Evolutionary conservation across 2,113 vertebrate genomes (phyloP), one percentile per base, ranked within the genome.

Genomic region (Hemicordylus capensis): DNA sequence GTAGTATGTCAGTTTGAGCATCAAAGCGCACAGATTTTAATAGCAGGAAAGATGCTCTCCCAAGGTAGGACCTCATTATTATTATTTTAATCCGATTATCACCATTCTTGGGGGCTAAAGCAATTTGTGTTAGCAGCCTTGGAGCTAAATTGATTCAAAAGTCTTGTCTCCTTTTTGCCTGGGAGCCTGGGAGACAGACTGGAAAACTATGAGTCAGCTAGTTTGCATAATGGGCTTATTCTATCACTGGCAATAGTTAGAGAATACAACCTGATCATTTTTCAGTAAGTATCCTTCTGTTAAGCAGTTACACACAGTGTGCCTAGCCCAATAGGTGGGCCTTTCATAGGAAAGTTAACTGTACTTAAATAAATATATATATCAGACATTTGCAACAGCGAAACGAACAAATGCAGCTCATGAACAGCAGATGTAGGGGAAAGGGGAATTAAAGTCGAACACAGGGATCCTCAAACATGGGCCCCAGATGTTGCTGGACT

Each of bases 121-220:
- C 0, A 1, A 67, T 56, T 46, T 54, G 73, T 70, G 75, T 51
- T 4, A 72, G 17, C 14, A 26, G 44, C 1, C 63, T 74, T 44
- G 42, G 26, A 48, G 20, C 67, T 63, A 73, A 48, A 48, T 24
- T 19, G 67, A 51, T 58, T 84, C n/a, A 26, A 54, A 81, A 70
- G 81, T 80, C 88, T 17, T 44, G 84, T 89, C 80, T 81, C 28
- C 83, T 64, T 72, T 0, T 70, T 20, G 0, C 69, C 46, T 69
- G 39, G 59, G 75, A 17, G 7, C n/a, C n/a, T n/a, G n/a, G 0
- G 0, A 2, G 31, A 72, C 10, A 54, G 6, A 20, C 2, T 39
- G 88, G 63, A 75, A 87, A 85, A 80, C 58, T 76, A 87, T 7
- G 2, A 51, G 44, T 46, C n/a, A 56, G 74, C 54, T 31, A 64